Conservation (phyloP, 2,888 invertebrate species). For the Bhutanitis thaidina region DNA sequence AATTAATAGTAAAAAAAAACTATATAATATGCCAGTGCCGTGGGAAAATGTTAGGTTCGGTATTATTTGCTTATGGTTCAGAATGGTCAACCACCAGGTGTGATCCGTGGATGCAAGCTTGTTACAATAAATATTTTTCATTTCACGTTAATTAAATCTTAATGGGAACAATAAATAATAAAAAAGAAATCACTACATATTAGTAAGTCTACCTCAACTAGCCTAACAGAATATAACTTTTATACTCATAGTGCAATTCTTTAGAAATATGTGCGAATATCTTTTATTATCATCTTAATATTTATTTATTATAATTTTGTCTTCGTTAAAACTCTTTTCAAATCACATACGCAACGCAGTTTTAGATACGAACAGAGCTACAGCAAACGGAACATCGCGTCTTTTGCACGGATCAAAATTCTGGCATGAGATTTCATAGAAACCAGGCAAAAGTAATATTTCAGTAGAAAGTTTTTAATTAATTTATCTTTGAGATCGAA, state of each 20-base stretch:
- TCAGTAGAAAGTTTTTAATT: too few species aligned
- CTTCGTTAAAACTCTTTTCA: conserved; percentile 58
- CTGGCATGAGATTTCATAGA: too few species aligned
- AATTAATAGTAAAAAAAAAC: too few species aligned
- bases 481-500: too few species aligned
- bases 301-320: conserved; percentile 50
- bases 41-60: too few species aligned
- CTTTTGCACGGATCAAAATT: too few species aligned
- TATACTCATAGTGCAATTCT: conserved; percentile 59
- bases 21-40: too few species aligned
- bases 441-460: too few species aligned
- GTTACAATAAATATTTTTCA: not conserved
- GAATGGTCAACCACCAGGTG: too few species aligned
- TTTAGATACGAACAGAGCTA: conserved; percentile 42
- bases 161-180: conserved; percentile 32
- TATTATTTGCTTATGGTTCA: too few species aligned
- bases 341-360: conserved; percentile 66
- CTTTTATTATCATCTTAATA: conserved; percentile 42
- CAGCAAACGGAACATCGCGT: too few species aligned
- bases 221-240: conserved; percentile 35
- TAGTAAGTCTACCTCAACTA: conserved; percentile 33
- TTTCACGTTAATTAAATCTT: not conserved
- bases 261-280: conserved; percentile 64
- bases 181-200: conserved; percentile 28
- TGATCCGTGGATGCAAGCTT: too few species aligned